Conservation (phyloP, 1,140 invertebrate genomes). For the Macrotrachela quadricornifera region DNA sequence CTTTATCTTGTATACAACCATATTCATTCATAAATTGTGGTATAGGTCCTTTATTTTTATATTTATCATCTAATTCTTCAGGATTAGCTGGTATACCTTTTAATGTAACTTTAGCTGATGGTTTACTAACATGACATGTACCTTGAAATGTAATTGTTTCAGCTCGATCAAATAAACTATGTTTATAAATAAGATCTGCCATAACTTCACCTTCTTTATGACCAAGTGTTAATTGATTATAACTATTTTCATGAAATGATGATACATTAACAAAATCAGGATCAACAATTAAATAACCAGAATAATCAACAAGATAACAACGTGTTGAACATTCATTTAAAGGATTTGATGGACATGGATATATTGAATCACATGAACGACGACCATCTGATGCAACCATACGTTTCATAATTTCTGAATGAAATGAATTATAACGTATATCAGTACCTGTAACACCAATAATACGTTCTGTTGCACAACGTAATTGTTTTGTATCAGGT, state of each 20-base stretch:
- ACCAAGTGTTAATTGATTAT: slow-evolving; percentile 26
- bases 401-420: slow-evolving; percentile 26
- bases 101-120: slow-evolving; percentile 27
- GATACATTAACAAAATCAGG: slow-evolving; percentile 27
- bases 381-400: slow-evolving; percentile 28
- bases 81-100: slow-evolving; percentile 30
- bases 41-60: slow-evolving; percentile 29
- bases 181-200: slow-evolving; percentile 31
- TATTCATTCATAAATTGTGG: slow-evolving; percentile 30
- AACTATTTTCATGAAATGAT: slow-evolving; percentile 26
- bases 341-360: slow-evolving; percentile 25
- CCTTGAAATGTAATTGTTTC: slow-evolving; percentile 30
- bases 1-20: slow-evolving; percentile 32
- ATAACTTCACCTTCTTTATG: slow-evolving; percentile 31
- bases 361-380: slow-evolving; percentile 25
- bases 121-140: slow-evolving; percentile 27
- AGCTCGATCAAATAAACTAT: slow-evolving; percentile 24
- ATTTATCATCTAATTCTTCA: slow-evolving; percentile 29
- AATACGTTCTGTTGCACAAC: slow-evolving; percentile 32
- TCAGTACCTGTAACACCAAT: slow-evolving; percentile 32
- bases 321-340: slow-evolving; percentile 23
- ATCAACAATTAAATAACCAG: slow-evolving; percentile 29
- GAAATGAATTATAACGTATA: slow-evolving; percentile 31
- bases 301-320: slow-evolving; percentile 31
- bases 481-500: slow-evolving; percentile 17